Conservation (phyloP, 2,113 vertebrate species). For the Pedetes capensis region DNA sequence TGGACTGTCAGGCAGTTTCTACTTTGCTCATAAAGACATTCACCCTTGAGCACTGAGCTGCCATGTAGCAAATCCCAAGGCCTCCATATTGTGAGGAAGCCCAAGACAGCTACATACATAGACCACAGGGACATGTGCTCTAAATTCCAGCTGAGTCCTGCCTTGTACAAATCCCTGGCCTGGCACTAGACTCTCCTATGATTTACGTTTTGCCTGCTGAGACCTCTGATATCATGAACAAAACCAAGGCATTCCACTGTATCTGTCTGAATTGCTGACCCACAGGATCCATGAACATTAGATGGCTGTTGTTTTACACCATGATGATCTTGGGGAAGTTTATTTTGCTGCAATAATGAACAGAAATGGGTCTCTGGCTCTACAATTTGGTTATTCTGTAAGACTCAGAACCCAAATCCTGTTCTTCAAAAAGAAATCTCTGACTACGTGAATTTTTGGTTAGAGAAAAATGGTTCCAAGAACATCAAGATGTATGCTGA, state of each 20-base stretch:
- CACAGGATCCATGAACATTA: rapidly evolving
- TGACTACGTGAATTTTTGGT: neutral
- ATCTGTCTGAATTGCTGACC: neutral
- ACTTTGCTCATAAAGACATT: neutral
- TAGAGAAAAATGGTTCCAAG: neutral
- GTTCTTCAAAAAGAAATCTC: neutral
- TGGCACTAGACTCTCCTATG: too few species aligned
- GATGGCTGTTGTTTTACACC: rapidly evolving
- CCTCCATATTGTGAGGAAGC: neutral
- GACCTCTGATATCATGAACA: neutral
- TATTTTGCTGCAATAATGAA: neutral
- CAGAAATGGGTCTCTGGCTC: neutral
- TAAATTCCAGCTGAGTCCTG: neutral
- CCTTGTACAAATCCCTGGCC: neutral
- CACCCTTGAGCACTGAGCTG: neutral
- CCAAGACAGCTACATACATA: neutral
- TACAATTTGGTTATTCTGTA: neutral
- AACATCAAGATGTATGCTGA: neutral
- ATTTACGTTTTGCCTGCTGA: neutral
- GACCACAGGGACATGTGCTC: neutral
- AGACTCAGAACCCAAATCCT: neutral
- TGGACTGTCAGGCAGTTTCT: neutral
- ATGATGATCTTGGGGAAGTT: neutral
- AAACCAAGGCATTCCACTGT: too few species aligned
- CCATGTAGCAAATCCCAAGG: neutral